These are phyloP conservation scores for Oscarella lobularis DNA, from an alignment of 37 sponge, comb jelly and placozoan species.

Conservation along the genomic window DNA sequence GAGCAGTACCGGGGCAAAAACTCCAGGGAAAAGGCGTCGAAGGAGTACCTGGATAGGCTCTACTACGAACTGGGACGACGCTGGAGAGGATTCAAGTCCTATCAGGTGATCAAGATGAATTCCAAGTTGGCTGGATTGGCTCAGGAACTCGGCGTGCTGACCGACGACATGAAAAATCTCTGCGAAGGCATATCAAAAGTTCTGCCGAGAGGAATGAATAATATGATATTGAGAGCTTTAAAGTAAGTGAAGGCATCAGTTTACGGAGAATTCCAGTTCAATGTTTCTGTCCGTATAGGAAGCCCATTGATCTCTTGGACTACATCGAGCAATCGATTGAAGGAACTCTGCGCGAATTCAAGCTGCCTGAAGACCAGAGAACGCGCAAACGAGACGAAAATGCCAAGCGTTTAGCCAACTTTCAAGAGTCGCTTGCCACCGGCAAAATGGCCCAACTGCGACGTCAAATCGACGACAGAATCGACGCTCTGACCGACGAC, in stretches of 20 bases:
- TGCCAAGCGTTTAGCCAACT: background rate
- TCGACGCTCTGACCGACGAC: background rate
- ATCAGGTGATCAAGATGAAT: background rate
- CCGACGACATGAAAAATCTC: background rate
- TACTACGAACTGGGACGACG: background rate
- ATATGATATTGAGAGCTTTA: slow-evolving; percentile 1
- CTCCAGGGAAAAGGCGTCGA: background rate
- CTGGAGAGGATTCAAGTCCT: background rate
- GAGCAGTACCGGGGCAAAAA: background rate
- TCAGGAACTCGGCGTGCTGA: background rate
- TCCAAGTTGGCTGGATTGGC: background rate
- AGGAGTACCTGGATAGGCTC: background rate
- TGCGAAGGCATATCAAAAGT: background rate
- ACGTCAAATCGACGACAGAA: background rate
- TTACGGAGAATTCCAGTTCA: no score
- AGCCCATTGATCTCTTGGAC: background rate
- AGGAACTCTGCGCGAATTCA: background rate
- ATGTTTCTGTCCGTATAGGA: no score
- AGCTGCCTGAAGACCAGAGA: background rate
- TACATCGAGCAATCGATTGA: background rate
- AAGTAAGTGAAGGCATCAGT: no score
- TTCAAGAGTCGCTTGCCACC: background rate
- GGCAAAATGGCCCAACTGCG: background rate
- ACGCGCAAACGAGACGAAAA: background rate
- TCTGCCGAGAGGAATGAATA: background rate